Percentiles rank a stretch among this genome's conserved stretches.
phyloP scores from a whole-genome alignment of 1,140 invertebrate species.

The Calliphora vicina region DNA sequence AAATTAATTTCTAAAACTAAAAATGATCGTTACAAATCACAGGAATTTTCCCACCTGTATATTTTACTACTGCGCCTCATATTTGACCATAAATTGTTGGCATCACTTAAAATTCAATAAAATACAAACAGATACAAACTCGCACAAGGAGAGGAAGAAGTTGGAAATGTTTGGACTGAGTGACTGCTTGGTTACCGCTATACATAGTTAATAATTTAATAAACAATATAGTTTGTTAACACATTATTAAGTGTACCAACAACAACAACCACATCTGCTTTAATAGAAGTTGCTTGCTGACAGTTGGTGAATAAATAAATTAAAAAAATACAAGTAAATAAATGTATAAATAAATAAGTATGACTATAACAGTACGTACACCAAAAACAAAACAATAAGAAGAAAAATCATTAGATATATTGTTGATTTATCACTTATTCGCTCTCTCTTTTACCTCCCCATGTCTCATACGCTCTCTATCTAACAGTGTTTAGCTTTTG shows the following conservation, averaged over 20 bases:
- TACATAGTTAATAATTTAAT: conserved; percentile 30
- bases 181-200: not conserved
- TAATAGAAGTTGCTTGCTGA: not conserved
- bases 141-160: not conserved
- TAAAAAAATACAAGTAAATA: too few relatives aligned
- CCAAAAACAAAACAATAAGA: not conserved
- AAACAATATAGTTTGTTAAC: conserved; percentile 25
- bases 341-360: too few relatives aligned
- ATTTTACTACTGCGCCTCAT: not conserved
- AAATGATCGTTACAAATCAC: conserved; percentile 30
- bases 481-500: not conserved
- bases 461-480: not conserved
- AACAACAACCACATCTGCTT: not conserved
- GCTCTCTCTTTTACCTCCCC: too few relatives aligned
- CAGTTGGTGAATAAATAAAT: not conserved
- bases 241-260: conserved; percentile 6
- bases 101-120: conserved; percentile 1
- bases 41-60: conserved; percentile 26
- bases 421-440: not conserved
- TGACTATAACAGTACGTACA: too few relatives aligned
- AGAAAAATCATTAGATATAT: not conserved
- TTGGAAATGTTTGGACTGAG: too few relatives aligned
- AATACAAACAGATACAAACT: not conserved
- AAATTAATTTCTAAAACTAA: not conserved
- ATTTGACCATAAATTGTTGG: not conserved